Evolutionary conservation across 2,888 invertebrate genomes (phyloP).

Genomic region (Pomacea canaliculata): DNA sequence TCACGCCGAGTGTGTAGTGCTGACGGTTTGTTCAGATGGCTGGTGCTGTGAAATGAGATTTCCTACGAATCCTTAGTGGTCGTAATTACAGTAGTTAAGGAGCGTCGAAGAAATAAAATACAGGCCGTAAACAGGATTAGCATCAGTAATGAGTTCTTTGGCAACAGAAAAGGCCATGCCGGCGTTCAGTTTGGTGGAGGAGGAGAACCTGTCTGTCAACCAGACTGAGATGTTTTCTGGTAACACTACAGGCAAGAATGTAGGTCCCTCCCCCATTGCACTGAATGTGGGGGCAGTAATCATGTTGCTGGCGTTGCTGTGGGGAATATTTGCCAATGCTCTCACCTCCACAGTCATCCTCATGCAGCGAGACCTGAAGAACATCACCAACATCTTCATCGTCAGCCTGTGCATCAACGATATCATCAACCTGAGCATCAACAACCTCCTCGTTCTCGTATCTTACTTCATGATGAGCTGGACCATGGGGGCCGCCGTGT

Average conservation of each 20-base stretch:
- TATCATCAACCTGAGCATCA: slow-evolving; percentile 60
- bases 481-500: slow-evolving; percentile 59
- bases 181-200: not conserved
- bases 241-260: slow-evolving; percentile 10
- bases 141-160: not conserved
- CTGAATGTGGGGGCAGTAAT: slow-evolving; percentile 57
- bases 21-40: no score
- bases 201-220: slow-evolving; percentile 1
- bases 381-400: slow-evolving; percentile 66
- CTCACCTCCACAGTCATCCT: slow-evolving; percentile 58
- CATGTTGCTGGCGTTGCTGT: slow-evolving; percentile 59
- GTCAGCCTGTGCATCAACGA: slow-evolving; percentile 67
- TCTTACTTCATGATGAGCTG: slow-evolving; percentile 63
- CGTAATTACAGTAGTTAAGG: no score
- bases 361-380: slow-evolving; percentile 50
- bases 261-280: slow-evolving; percentile 50
- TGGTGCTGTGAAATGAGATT: no score
- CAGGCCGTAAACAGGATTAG: not conserved
- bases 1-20: no score
- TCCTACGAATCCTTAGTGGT: no score
- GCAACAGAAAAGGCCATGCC: slow-evolving; percentile 4
- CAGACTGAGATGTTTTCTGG: not conserved
- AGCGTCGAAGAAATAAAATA: not conserved
- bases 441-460: slow-evolving; percentile 61
- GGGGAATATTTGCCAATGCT: slow-evolving; percentile 60